Evolutionary conservation across 2,113 vertebrate genomes (phyloP).

Genomic region (Pluvialis apricaria): DNA sequence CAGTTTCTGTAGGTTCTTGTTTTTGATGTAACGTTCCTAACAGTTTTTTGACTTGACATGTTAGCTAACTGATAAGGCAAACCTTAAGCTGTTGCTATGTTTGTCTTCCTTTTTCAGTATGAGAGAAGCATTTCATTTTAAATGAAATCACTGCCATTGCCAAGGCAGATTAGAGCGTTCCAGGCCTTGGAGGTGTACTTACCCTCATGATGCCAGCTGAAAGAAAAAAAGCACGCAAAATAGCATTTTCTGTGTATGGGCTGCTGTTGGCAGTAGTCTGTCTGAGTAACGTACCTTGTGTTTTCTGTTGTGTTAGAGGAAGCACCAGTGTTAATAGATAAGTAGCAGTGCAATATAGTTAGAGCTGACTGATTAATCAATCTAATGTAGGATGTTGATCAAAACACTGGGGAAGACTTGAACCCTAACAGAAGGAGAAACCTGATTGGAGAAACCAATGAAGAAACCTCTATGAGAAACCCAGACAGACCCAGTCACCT

Average conservation of each 20-base stretch:
- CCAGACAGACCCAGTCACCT: constrained; percentile 93
- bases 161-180: background rate
- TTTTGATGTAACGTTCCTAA: background rate
- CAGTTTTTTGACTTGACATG: background rate
- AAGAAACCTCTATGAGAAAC: constrained; percentile 91
- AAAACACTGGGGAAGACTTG: constrained; percentile 94
- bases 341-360: background rate
- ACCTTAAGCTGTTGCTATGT: background rate
- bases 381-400: constrained; percentile 89
- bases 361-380: background rate
- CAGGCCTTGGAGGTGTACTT: background rate
- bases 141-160: background rate
- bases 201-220: background rate
- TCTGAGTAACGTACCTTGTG: background rate
- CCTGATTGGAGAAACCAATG: constrained; percentile 82
- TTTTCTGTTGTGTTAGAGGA: background rate
- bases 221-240: background rate
- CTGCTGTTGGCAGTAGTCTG: background rate
- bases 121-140: background rate
- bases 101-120: background rate
- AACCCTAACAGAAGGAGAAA: constrained; percentile 94
- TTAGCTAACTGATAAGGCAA: background rate
- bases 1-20: background rate
- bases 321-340: background rate
- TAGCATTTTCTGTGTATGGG: background rate